Evolutionary conservation across 2,888 invertebrate genomes (phyloP).

Genomic region (Oscheius sp.): DNA sequence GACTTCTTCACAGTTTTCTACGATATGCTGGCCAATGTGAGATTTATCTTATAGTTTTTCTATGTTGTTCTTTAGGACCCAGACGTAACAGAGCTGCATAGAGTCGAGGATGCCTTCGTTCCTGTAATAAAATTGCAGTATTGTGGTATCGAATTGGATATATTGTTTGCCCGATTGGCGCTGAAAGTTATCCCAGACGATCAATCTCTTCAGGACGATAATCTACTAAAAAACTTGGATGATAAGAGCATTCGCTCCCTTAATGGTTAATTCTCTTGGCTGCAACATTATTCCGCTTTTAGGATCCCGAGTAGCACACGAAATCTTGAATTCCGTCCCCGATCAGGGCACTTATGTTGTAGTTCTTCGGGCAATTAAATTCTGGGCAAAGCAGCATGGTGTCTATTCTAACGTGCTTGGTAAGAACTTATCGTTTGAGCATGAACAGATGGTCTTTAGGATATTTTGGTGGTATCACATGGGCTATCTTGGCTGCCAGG

Average conservation of each 20-base stretch:
- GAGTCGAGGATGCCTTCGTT: slow-evolving; percentile 98
- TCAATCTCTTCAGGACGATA: slow-evolving; percentile 89
- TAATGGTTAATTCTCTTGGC: slow-evolving; percentile 40
- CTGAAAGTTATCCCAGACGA: slow-evolving; percentile 83
- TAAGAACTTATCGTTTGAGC: not conserved
- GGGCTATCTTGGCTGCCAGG: slow-evolving; percentile 98
- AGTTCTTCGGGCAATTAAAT: slow-evolving; percentile 91
- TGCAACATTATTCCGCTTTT: slow-evolving; percentile 35
- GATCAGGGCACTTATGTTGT: slow-evolving; percentile 92
- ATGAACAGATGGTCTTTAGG: slow-evolving; percentile 76
- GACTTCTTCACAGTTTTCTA: slow-evolving; percentile 97
- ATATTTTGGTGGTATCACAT: slow-evolving; percentile 92
- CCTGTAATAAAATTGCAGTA: slow-evolving; percentile 99
- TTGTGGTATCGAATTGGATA: slow-evolving; percentile 95
- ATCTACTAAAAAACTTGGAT: slow-evolving; percentile 91
- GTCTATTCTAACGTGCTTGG: slow-evolving; percentile 96
- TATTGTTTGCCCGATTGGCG: slow-evolving; percentile 93
- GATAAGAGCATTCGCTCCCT: slow-evolving; percentile 84
- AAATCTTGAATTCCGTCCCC: slow-evolving; percentile 93
- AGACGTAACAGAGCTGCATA: slow-evolving; percentile 78
- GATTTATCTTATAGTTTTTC: slow-evolving; percentile 80
- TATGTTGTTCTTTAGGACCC: slow-evolving; percentile 75
- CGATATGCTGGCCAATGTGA: slow-evolving; percentile 84
- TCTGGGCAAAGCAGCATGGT: slow-evolving; percentile 77
- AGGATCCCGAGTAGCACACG: slow-evolving; percentile 96